Base-by-base conservation (phyloP, 2,888 invertebrate species). In the Cheilosia urbana region DNA sequence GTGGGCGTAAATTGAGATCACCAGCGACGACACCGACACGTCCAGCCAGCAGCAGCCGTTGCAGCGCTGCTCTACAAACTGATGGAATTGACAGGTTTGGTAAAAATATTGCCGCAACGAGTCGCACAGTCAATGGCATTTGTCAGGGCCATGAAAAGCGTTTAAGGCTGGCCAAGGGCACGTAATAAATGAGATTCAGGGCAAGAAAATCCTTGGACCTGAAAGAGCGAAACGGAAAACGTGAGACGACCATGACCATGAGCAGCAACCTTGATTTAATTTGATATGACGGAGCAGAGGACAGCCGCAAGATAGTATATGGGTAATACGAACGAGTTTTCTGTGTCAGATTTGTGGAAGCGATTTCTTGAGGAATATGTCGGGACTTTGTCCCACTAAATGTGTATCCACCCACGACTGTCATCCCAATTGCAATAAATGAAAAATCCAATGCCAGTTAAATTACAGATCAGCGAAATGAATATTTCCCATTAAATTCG, bases 1-100 rank as follows among this genome's bases (percentile, higher is more conserved):
- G 79, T 84, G 79, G 73, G 79, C 69, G 75, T 65, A 55, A 80
- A 73, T 62, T 73, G 66, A 80, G 73, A 65, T 58, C 75, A 69
- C 15, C 47, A 73, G 47, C 37, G 17, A 55, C 30, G 62, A 19
- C 51, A 75, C 27, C 24, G 62, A 19, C 51, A 75, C 37, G 24
- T 37, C 37, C 45, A 34, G 21, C 40, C 13, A 53, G 19, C 17
- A 15, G 17, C 42, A 13, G n/a, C 13, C 27, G 4, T 17, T n/a
- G 15, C 11, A 47, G 17, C 37, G 11, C 21, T 27, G 24, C 11
- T 27, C 27, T 34, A 66, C 49, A 57, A 55, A 17, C 30, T 66
- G 24, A 79, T 73, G 58, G 15, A 60, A 79, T 79, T 60, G 66
- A 47, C 73, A 73, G 51, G 66, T 65, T 65, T 30, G 65, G 40